Base-by-base conservation (phyloP, 2,888 invertebrate species). In the Phyllotreta striolata region DNA sequence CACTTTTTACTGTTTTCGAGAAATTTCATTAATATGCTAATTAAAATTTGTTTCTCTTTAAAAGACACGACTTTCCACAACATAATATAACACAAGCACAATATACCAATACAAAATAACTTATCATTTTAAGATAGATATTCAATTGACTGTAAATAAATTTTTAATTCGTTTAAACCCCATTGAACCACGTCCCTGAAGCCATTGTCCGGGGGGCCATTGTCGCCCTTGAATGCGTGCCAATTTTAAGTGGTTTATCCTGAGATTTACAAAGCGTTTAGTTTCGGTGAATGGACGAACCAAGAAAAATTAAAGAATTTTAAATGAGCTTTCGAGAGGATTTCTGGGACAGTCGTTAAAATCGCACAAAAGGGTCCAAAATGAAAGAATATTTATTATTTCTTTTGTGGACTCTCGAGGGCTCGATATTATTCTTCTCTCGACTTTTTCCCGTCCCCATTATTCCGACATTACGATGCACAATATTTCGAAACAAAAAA, bases 201-300 rank as follows among this genome's bases (percentile, higher is more conserved):
- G 4, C 6, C 12, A 49, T 49, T 49, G 49, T 49, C 49, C 49
- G n/a, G n/a, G 37, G 24, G 9, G n/a, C 49, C 49, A 49, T 49
- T 49, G 49, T 49, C 49, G 35, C 4, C 12, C 35, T 41, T 59
- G 59, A 59, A 59, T 51, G 59, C 35, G 40, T 59, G 59, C 59
- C 59, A 59, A 59, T 41, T 59, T 59, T 40, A 59, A 59, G 59
- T 59, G 59, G 59, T 59, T 59, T 59, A 59, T 59, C 59, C 40
- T 41, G 51, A 59, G 51, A 59, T 59, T 59, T 59, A 51, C 59
- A 59, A 59, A 51, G 59, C 59, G 43, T 59, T 59, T 49, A 41
- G 49, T 39, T 40, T 12, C 41, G 34, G 49, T 59, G 59, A 59
- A 59, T 59, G 41, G 14, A 10, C 7, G 49, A 41, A 49, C 58